Percentiles rank a stretch among this genome's conserved stretches.
Conservation (phyloP, 1,140 invertebrate genomes). For the Sitobion miscanthi region DNA sequence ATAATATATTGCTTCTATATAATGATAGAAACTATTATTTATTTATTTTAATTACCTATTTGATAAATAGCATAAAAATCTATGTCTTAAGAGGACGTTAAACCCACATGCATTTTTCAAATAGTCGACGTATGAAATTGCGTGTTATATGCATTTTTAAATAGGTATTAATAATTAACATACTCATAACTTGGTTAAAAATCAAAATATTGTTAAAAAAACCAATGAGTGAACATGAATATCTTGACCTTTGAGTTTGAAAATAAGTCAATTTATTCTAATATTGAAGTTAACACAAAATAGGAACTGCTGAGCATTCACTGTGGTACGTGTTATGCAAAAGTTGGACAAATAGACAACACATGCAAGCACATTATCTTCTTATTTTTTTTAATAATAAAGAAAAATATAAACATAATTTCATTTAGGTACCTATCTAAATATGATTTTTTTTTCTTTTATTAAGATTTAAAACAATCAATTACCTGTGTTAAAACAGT, state of each 20-base stretch:
- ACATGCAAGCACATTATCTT: background rate
- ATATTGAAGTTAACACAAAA: background rate
- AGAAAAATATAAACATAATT: background rate
- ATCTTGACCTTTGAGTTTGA: background rate
- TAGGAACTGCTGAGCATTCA: background rate
- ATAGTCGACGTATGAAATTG: background rate
- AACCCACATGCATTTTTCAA: background rate
- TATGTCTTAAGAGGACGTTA: background rate
- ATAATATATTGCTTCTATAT: background rate
- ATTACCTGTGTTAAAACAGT: slow-evolving; percentile 77
- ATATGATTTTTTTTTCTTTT: background rate
- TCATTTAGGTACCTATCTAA: background rate
- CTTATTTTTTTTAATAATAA: background rate
- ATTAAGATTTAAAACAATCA: background rate
- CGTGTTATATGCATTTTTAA: background rate
- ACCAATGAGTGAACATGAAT: background rate
- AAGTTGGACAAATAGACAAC: background rate
- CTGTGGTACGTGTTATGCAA: background rate
- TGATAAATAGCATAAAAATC: background rate
- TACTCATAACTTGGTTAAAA: background rate
- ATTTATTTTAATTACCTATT: background rate
- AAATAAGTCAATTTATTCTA: background rate
- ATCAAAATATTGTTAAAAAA: background rate
- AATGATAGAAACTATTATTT: background rate
- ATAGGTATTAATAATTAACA: background rate